Conservation (phyloP, 1,140 invertebrate genomes). For the Anthonomus grandis region DNA sequence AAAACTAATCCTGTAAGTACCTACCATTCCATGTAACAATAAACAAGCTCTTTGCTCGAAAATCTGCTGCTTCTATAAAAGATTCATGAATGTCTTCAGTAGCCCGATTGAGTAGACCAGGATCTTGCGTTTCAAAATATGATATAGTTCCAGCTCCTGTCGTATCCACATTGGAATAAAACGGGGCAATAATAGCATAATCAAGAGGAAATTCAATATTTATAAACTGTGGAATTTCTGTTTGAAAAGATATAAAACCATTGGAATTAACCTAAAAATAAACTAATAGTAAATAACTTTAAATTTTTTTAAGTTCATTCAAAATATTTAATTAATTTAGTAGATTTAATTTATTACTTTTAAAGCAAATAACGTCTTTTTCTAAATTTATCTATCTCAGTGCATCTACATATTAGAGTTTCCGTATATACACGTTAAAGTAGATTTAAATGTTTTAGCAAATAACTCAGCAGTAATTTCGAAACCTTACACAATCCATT, state of each 20-base stretch:
- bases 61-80: conserved; percentile 66
- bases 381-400: too few relatives aligned
- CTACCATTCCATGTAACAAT: conserved; percentile 66
- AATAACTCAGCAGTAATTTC: too few relatives aligned
- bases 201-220: conserved; percentile 88
- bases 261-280: conserved; percentile 82
- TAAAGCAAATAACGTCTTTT: too few relatives aligned
- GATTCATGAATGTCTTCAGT: conserved; percentile 63
- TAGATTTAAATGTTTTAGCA: too few relatives aligned
- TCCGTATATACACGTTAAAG: too few relatives aligned
- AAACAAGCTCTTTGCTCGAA: conserved; percentile 59
- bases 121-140: conserved; percentile 71
- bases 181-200: conserved; percentile 84
- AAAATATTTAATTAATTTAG: too few relatives aligned
- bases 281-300: conserved; percentile 1
- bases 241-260: conserved; percentile 86
- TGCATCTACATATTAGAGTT: too few relatives aligned
- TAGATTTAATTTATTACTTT: too few relatives aligned
- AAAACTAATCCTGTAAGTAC: not conserved
- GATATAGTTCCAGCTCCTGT: conserved; percentile 69
- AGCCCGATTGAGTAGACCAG: conserved; percentile 61
- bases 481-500: too few relatives aligned
- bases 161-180: conserved; percentile 89
- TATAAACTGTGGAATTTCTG: conserved; percentile 78
- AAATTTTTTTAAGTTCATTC: not conserved